Base-by-base conservation (phyloP, 2,888 invertebrate genomes). In the Dasysyrphus tricinctus region DNA sequence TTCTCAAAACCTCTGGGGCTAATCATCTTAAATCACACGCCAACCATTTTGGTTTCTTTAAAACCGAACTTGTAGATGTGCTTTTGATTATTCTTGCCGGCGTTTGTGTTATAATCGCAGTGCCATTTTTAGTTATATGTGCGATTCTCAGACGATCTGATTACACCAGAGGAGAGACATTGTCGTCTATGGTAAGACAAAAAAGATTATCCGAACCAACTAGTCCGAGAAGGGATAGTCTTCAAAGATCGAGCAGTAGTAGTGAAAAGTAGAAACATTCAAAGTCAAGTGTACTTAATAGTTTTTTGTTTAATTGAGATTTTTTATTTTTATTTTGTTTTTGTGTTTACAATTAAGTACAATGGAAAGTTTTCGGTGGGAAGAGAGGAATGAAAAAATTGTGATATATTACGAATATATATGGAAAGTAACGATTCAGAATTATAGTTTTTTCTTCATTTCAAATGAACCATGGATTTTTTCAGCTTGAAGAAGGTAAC, bases 81-180 rank as follows among this genome's bases (percentile, higher is more conserved):
- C 80, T 91, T 67, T 70, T 91, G n/a, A 91, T 91, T 24, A 90
- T 93, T 79, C 76, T 90, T 24, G 61, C 91, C 44, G 92, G 92
- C 29, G 88, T 91, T 61, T 87, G 89, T 79, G 88, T 90, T 14
- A 92, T 92, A 63, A 83, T 92, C 51, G 92, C 90, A 3, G 90
- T 92, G 87, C 92, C 92, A 77, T 92, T 92, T 80, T 77, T 92
- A 44, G 89, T 89, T 61, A 92, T 91, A 29, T 91, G 91, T 81
- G 90, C 90, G 19, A 91, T 91, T 54, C 88, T 92, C 16, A 90
- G 91, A 16, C 89, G 90, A 54, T 91, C 92, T 3, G 91, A 92
- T 77, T 88, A 91, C 78, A 90, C 80, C 16, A 29, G 19, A 51
- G 32, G n/a, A 59, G 65, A 14, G 57, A 56, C n/a, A 42, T 47